Conservation (phyloP, 2,797 vertebrate genomes). For the Bryconaethiops microstoma region DNA sequence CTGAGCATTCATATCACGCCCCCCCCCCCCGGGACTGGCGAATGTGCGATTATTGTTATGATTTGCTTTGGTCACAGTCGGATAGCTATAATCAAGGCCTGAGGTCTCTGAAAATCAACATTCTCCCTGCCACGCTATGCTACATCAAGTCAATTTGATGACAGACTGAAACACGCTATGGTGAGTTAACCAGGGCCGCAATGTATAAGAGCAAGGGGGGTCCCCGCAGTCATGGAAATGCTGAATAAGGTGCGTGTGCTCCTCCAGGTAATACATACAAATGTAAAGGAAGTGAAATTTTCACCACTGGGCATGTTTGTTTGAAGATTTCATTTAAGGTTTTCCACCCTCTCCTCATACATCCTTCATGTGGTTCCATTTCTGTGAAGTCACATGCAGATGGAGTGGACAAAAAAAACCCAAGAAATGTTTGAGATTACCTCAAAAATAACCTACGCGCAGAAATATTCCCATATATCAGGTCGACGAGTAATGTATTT, state of each 20-base stretch:
- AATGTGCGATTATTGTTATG: constrained; percentile 53
- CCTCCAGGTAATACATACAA: constrained; percentile 36
- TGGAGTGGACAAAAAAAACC: background rate
- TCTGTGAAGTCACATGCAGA: background rate
- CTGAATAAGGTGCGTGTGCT: constrained; percentile 25
- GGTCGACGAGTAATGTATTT: constrained; percentile 18
- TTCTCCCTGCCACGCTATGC: constrained; percentile 50
- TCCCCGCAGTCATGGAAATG: constrained; percentile 35
- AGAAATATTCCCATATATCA: constrained; percentile 5
- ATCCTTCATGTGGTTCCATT: background rate
- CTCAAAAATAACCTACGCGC: background rate
- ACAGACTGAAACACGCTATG: constrained; percentile 55
- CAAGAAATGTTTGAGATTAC: background rate
- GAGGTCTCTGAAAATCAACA: constrained; percentile 59
- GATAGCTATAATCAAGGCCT: constrained; percentile 58
- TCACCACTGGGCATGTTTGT: background rate
- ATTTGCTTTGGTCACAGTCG: constrained; percentile 56
- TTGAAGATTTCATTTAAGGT: constrained; percentile 40
- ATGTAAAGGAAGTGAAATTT: constrained; percentile 30
- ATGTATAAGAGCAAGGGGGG: constrained; percentile 15
- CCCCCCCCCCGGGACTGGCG: background rate
- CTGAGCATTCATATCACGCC: constrained; percentile 28
- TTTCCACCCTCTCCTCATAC: constrained; percentile 5
- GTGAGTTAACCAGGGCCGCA: constrained; percentile 39
- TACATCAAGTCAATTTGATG: constrained; percentile 60